A percentile compares a stretch with the other conserved stretches of the same genome.
These are phyloP conservation scores for Sinelater perroti DNA, from an alignment of 2,888 invertebrate genomes.

Conservation along the genomic window DNA sequence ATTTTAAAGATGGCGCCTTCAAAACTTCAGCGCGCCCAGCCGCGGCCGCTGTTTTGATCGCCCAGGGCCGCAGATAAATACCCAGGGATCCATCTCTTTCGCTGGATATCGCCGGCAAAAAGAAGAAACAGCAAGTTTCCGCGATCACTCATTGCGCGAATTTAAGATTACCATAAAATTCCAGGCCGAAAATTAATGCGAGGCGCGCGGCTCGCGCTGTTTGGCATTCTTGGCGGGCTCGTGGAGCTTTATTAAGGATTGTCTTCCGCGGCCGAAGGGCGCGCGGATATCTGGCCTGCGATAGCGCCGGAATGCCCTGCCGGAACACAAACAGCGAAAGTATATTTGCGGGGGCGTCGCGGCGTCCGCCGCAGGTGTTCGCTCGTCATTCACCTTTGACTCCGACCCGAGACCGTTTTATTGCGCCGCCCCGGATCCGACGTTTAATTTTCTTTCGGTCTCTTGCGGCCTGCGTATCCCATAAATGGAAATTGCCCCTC, in stretches of 20 bases:
- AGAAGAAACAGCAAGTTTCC: constrained; percentile 26
- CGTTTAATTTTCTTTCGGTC: constrained; percentile 55
- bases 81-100: constrained; percentile 39
- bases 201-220: constrained; percentile 26
- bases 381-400: constrained; percentile 52
- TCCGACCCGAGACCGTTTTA: constrained; percentile 49
- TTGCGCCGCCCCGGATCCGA: constrained; percentile 49
- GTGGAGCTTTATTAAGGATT: constrained; percentile 29
- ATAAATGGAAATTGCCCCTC: constrained; percentile 49
- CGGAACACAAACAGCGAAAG: constrained; percentile 33
- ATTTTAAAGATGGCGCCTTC: constrained; percentile 42
- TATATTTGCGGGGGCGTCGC: constrained; percentile 33
- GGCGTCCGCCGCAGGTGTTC: constrained; percentile 43
- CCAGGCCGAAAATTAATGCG: constrained; percentile 38
- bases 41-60: constrained; percentile 38
- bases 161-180: constrained; percentile 42
- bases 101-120: constrained; percentile 34
- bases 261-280: constrained; percentile 7
- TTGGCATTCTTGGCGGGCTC: constrained; percentile 20
- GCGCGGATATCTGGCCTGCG: not conserved
- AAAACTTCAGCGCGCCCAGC: constrained; percentile 37
- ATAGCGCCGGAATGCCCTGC: constrained; percentile 17
- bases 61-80: constrained; percentile 42
- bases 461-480: constrained; percentile 56
- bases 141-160: constrained; percentile 36